Evolutionary conservation across 2,797 vertebrate genomes (phyloP), one percentile per base, ranked within the genome.

Genomic region (Acanthopagrus latus): DNA sequence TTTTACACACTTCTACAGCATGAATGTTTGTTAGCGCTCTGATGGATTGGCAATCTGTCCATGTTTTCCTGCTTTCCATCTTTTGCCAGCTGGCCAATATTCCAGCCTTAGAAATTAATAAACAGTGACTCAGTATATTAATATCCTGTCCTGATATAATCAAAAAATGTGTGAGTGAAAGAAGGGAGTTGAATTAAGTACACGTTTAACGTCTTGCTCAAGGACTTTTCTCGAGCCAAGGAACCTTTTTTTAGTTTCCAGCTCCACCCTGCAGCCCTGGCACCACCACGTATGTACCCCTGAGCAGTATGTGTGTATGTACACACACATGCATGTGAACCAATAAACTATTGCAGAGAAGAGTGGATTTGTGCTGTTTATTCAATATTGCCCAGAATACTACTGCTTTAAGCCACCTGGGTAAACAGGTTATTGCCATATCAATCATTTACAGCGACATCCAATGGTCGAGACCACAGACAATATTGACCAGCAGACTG

Each of bases 351-450:
- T 74, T 86, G 78, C 82, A 86, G 73, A 76, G 74, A 43, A 64
- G 59, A 84, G 81, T 78, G 71, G 23, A 74, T 85, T 82, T 87
- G 76, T 84, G 87, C 86, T 77, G 82, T 80, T 89, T 91, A 90
- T 93, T 91, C 83, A 74, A 91, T 94, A 91, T 84, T 78, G 81
- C 78, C 4, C 25, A 78, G 76, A 81, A 82, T 72, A 89, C 74
- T 83, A 83, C 29, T 76, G 74, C 84, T 89, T 91, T 80, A 81
- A 88, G 83, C 88, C 92, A 93, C 88, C 83, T 89, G 89, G 88
- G 91, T 83, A 92, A 91, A 92, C 88, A 88, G 90, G 91, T 92
- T 93, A 94, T 93, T 93, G 91, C 92, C 83, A 88, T 92, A 94
- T 94, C 93, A 94, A 93, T 94, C 93, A 93, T 91, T 90, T 87